A percentile compares a stretch with the other conserved stretches of the same genome.
Conservation (phyloP, 2,888 invertebrate species). For the Exephanes ischioxanthus region DNA sequence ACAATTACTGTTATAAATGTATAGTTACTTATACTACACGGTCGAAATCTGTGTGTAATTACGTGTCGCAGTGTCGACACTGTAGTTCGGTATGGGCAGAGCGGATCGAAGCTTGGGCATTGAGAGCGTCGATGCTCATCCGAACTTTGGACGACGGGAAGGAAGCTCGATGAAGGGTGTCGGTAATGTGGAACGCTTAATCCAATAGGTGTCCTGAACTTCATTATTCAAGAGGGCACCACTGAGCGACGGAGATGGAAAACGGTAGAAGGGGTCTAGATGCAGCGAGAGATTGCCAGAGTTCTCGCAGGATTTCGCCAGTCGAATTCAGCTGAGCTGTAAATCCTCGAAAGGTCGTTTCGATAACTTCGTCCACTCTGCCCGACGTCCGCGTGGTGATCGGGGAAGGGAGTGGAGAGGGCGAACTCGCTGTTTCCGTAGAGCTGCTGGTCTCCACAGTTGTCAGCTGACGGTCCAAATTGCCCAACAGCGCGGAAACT, state of each 20-base stretch:
- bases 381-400: slow-evolving; percentile 12
- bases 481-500: neutral
- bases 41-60: too few species aligned
- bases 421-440: slow-evolving; percentile 4
- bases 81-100: slow-evolving; percentile 17
- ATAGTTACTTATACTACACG: too few species aligned
- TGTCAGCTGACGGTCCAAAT: slow-evolving; percentile 26
- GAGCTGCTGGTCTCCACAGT: slow-evolving; percentile 15
- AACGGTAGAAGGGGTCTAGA: slow-evolving; percentile 16
- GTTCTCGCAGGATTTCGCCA: slow-evolving; percentile 54
- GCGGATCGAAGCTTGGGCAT: slow-evolving; percentile 36
- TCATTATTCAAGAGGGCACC: slow-evolving; percentile 75
- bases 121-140: slow-evolving; percentile 39
- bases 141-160: slow-evolving; percentile 55
- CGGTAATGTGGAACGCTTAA: slow-evolving; percentile 72
- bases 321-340: slow-evolving; percentile 61
- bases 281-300: slow-evolving; percentile 34
- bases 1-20: too few species aligned
- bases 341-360: slow-evolving; percentile 62
- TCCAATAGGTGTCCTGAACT: slow-evolving; percentile 75
- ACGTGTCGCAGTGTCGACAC: neutral
- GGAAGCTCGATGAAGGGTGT: slow-evolving; percentile 66
- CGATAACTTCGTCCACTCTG: slow-evolving; percentile 52
- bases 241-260: slow-evolving; percentile 22
- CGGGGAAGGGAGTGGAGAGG: slow-evolving; percentile 15